These are phyloP conservation scores for Otus scops DNA, from an alignment of 2,797 vertebrate genomes.

Conservation along the genomic window DNA sequence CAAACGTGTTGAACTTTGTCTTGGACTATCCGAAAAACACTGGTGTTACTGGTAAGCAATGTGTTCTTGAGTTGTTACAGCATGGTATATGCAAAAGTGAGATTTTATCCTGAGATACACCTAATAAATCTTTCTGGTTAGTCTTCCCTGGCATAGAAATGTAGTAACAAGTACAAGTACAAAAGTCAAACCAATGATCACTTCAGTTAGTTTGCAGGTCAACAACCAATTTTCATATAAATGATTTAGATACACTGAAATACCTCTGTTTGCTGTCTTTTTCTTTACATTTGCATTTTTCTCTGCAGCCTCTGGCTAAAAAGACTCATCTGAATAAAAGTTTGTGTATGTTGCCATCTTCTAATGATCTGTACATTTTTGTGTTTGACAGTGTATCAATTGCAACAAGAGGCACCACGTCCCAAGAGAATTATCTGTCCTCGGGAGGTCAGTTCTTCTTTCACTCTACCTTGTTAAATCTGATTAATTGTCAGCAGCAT, in stretches of 20 bases:
- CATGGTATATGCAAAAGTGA: not conserved
- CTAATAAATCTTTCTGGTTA: not conserved
- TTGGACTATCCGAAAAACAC: not conserved
- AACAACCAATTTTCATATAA: slow-evolving; percentile 56
- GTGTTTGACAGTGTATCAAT: slow-evolving; percentile 90
- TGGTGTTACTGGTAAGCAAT: not conserved
- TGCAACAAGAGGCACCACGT: slow-evolving; percentile 95
- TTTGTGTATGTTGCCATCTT: slow-evolving; percentile 2
- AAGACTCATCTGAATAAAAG: slow-evolving; percentile 35
- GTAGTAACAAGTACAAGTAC: slow-evolving; percentile 1
- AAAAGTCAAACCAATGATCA: not conserved
- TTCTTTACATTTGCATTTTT: slow-evolving; percentile 39
- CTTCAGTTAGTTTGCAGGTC: slow-evolving; percentile 27
- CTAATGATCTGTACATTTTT: slow-evolving; percentile 60
- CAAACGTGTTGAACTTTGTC: not conserved
- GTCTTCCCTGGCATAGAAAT: not conserved
- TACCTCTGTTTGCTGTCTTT: not conserved
- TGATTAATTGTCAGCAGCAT: slow-evolving; percentile 51
- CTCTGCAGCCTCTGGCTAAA: slow-evolving; percentile 20
- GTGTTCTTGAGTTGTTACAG: not conserved
- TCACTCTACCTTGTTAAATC: slow-evolving; percentile 47
- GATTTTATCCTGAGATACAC: slow-evolving; percentile 18
- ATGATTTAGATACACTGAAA: slow-evolving; percentile 1
- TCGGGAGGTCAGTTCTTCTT: slow-evolving; percentile 87
- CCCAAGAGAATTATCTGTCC: slow-evolving; percentile 96